These are phyloP conservation scores for Gambusia holbrooki DNA, from an alignment of 2,113 vertebrate species.

Conservation along the genomic window DNA sequence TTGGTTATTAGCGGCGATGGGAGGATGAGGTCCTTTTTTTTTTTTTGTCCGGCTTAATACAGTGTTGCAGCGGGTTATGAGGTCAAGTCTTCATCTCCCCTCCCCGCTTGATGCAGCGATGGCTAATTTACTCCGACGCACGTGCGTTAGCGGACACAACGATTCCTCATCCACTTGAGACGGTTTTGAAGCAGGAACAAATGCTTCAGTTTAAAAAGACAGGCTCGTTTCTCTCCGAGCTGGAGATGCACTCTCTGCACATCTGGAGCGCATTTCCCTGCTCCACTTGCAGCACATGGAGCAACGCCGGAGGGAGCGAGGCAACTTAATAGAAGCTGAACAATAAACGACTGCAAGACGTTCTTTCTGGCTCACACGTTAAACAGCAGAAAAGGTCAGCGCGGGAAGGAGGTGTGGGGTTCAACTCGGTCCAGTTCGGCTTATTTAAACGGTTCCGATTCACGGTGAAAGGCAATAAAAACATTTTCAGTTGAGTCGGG, in stretches of 20 bases:
- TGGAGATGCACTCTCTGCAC: conserved; percentile 36
- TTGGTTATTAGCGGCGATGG: conserved; percentile 48
- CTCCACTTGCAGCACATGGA: not conserved
- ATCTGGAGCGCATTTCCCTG: conserved; percentile 32
- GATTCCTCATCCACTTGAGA: not conserved
- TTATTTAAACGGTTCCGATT: not conserved
- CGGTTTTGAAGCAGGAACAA: not conserved
- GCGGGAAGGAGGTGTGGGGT: no score
- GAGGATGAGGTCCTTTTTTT: conserved; percentile 25
- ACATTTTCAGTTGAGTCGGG: no score
- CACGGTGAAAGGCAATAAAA: not conserved
- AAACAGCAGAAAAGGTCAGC: not conserved
- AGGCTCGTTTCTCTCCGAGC: conserved; percentile 20
- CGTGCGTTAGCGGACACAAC: not conserved
- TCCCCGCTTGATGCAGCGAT: conserved; percentile 20
- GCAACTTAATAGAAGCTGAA: not conserved
- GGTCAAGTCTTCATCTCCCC: conserved; percentile 41
- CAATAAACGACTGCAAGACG: not conserved
- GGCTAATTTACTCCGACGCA: conserved; percentile 30
- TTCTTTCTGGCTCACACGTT: not conserved
- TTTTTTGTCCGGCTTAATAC: conserved; percentile 17
- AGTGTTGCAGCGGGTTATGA: conserved; percentile 22
- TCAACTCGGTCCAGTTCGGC: not conserved
- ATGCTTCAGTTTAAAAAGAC: not conserved
- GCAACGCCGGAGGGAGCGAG: not conserved